Evolutionary conservation across 2,888 invertebrate species (phyloP), one percentile per base, ranked within the genome.

Genomic region (Nymphalis c-album): DNA sequence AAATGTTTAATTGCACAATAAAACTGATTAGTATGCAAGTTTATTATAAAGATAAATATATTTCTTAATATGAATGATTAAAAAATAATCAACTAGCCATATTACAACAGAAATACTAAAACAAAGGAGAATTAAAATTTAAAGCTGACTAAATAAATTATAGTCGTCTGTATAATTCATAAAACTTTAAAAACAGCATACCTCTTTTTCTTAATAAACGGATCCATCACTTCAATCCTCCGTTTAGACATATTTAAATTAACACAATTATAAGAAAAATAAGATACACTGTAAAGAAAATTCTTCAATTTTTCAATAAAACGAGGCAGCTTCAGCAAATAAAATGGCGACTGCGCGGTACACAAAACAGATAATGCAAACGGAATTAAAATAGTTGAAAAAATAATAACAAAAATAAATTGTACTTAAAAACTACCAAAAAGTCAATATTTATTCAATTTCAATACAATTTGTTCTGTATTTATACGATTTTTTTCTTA

Each of bases 151-250:
- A 40, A 40, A 26, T 51, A 51, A 22, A 46, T 51, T 40, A 26
- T 59, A 45, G 13, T 13, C 40, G 40, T 40, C 40, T 26, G 51
- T 64, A 59, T 51, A 20, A 46, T 60, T 40, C 20, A 46, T 50
- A 46, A 48, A 51, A 17, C 18, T 51, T n/a, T 10, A 26, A 51
- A 51, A 60, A 17, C n/a, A 31, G n/a, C 82, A 71, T 87, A 96
- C 97, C 95, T 93, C 91, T 95, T 95, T 87, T 95, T 94, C 87
- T 95, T 95, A 69, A 96, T 93, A 83, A 96, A 97, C 5, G 97
- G 96, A 82, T 97, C 97, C 80, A 96, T 94, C 72, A 97, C 96
- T 93, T 97, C 97, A 83, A 97, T 96, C 84, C 97, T 94, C 78
- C 97, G 93, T 86, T 97, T 97, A 58, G 97, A 96, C 97, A 97